phyloP scores from a whole-genome alignment of 2,113 vertebrate species.

The Lynx canadensis region DNA sequence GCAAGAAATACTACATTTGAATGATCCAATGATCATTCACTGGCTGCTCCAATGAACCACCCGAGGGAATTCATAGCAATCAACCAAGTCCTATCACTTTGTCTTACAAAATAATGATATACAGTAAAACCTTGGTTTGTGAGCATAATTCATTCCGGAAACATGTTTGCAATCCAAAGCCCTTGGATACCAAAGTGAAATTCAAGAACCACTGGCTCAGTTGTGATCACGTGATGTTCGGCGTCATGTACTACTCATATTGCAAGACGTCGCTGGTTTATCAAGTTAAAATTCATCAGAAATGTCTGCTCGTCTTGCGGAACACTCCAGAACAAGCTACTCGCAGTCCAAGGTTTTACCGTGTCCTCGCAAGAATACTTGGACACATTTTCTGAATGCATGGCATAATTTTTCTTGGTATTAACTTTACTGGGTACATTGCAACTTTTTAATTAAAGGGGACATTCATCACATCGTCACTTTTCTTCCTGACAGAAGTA shows the following conservation, averaged over 20 bases:
- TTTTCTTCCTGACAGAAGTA: neutral
- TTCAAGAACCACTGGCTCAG: no score
- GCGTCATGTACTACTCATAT: no score
- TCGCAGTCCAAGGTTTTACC: no score
- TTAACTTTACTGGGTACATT: neutral
- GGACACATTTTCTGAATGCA: neutral
- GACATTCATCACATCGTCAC: neutral
- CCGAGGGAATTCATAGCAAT: neutral
- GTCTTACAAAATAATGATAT: neutral
- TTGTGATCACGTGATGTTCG: no score
- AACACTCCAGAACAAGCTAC: no score
- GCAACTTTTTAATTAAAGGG: neutral
- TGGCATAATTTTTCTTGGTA: neutral
- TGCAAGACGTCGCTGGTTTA: no score
- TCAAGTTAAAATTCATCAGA: no score
- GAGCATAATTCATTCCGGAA: no score
- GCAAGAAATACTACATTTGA: neutral
- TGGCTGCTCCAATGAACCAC: neutral
- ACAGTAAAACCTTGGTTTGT: no score
- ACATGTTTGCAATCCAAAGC: no score
- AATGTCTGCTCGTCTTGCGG: no score
- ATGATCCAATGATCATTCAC: neutral
- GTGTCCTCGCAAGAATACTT: neutral
- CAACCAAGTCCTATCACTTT: neutral
- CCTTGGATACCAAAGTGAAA: no score